Evolutionary conservation across 2,113 vertebrate species (phyloP).

Genomic region (Parus major): DNA sequence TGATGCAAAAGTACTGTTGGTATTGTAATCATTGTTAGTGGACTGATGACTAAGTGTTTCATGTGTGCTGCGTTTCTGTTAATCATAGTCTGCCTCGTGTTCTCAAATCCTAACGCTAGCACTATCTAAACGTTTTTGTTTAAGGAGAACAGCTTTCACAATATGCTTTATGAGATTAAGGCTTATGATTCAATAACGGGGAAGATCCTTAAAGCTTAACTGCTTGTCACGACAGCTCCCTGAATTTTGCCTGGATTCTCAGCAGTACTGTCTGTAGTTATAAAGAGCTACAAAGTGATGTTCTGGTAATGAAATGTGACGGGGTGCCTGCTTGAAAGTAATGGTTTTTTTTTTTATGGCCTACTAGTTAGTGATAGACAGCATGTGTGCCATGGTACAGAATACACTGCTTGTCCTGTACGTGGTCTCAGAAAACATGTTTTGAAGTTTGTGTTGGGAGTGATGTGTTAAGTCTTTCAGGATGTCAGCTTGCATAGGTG

Average conservation of each 20-base stretch:
- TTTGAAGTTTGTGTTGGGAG: neutral
- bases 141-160: neutral
- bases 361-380: rapidly evolving
- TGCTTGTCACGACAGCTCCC: neutral
- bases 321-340: neutral
- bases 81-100: neutral
- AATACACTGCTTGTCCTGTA: neutral
- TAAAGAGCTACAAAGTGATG: neutral
- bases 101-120: neutral
- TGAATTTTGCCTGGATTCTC: neutral
- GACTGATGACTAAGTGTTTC: conserved; percentile 44
- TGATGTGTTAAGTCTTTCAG: neutral
- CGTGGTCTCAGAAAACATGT: rapidly evolving
- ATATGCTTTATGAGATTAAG: neutral
- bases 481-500: neutral
- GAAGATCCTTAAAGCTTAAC: neutral
- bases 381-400: neutral
- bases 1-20: neutral
- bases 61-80: neutral
- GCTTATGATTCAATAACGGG: neutral
- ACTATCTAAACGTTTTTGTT: neutral
- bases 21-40: neutral
- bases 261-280: neutral
- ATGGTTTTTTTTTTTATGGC: neutral
- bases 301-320: neutral